phyloP scores from a whole-genome alignment of 2,797 vertebrate genomes.

The Amblyraja radiata region DNA sequence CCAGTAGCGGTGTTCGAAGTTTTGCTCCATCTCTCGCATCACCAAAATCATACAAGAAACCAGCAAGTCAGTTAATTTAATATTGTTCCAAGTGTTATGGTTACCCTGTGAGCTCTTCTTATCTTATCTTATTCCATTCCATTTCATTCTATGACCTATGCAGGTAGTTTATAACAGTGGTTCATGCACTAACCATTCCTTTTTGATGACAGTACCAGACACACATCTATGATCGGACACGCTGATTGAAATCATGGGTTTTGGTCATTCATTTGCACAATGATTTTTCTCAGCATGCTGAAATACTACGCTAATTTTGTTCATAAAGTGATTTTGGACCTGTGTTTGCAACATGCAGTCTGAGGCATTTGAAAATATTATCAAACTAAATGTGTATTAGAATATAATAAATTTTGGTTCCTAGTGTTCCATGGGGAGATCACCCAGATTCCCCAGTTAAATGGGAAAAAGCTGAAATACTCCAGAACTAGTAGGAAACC shows the following conservation, averaged over 20 bases:
- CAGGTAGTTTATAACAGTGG: neutral
- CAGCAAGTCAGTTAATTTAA: neutral
- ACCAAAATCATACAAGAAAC: neutral
- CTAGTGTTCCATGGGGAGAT: too few relatives aligned
- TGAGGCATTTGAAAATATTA: neutral
- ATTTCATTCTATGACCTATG: neutral
- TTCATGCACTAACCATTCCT: neutral
- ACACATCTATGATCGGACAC: neutral
- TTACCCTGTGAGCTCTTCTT: neutral
- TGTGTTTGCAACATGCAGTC: neutral
- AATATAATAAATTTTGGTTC: neutral
- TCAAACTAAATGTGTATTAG: neutral
- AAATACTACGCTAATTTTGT: neutral
- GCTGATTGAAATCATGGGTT: neutral
- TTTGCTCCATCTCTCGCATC: neutral
- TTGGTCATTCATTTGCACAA: neutral
- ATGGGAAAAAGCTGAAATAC: too few relatives aligned
- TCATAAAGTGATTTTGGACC: neutral
- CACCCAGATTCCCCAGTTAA: too few relatives aligned
- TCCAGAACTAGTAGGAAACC: neutral
- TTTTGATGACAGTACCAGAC: neutral
- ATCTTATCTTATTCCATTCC: neutral
- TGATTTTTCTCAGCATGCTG: neutral
- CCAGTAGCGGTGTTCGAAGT: neutral
- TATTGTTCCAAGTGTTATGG: neutral